Conservation (phyloP, 2,113 vertebrate species). For the Lophura nycthemera region DNA sequence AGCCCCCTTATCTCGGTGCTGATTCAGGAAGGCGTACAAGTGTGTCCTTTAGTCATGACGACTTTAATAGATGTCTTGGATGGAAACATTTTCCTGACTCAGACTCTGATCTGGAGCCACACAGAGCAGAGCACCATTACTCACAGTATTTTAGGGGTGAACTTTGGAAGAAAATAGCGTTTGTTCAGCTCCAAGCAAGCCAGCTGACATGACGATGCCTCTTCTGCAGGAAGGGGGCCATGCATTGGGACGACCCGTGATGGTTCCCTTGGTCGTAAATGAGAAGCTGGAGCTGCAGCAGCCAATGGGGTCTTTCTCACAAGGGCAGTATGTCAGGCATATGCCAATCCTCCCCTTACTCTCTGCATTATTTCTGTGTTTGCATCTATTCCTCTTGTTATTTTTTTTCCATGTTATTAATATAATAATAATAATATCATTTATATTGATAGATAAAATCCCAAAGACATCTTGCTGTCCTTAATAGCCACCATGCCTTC, state of each 20-base stretch:
- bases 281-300: background rate
- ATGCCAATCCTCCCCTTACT: background rate
- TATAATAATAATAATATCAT: background rate
- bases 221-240: background rate
- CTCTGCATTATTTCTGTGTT: background rate
- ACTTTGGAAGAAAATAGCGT: background rate
- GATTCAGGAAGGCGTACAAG: background rate
- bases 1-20: background rate
- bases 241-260: fast-evolving
- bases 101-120: background rate
- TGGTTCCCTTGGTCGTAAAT: background rate
- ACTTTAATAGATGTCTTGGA: background rate
- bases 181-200: background rate
- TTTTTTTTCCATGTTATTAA: background rate
- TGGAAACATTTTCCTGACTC: background rate
- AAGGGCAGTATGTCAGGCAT: background rate
- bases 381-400: background rate
- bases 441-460: background rate
- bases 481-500: background rate
- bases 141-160: fast-evolving
- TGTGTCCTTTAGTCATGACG: background rate
- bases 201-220: background rate
- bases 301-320: background rate
- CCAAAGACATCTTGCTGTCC: background rate
- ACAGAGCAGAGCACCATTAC: background rate